phyloP scores from a whole-genome alignment of 1,140 invertebrate genomes.

The Procambarus clarkii region DNA sequence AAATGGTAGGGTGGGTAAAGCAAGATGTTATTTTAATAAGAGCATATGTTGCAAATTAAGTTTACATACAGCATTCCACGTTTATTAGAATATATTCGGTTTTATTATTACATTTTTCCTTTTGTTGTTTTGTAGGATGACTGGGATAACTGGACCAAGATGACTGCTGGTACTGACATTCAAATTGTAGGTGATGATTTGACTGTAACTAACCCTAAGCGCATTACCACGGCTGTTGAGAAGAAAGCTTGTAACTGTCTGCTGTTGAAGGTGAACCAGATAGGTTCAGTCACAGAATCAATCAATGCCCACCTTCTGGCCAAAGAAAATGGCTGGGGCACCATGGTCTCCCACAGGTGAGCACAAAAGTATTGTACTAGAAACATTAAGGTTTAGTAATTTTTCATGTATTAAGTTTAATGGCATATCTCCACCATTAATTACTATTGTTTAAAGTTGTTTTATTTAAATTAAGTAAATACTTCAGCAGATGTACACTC shows the following conservation, averaged over 20 bases:
- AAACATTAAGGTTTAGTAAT: not conserved
- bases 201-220: constrained; percentile 95
- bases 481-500: no score
- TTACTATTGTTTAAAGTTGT: no score
- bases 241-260: constrained; percentile 98
- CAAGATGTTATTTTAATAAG: no score
- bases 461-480: no score
- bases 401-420: not conserved
- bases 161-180: constrained; percentile 87
- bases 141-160: constrained; percentile 93
- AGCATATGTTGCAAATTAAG: no score
- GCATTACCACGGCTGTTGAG: constrained; percentile 97
- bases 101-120: no score
- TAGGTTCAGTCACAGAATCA: constrained; percentile 97
- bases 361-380: not conserved
- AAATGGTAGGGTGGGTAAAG: no score
- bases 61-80: no score
- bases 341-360: constrained; percentile 73
- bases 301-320: constrained; percentile 96
- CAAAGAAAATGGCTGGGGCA: constrained; percentile 96
- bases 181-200: constrained; percentile 94
- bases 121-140: constrained; percentile 84
- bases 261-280: constrained; percentile 95
- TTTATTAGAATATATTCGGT: no score
- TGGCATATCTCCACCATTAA: not conserved